Base-by-base conservation (phyloP, 2,888 invertebrate genomes). In the Cheilosia vernalis region DNA sequence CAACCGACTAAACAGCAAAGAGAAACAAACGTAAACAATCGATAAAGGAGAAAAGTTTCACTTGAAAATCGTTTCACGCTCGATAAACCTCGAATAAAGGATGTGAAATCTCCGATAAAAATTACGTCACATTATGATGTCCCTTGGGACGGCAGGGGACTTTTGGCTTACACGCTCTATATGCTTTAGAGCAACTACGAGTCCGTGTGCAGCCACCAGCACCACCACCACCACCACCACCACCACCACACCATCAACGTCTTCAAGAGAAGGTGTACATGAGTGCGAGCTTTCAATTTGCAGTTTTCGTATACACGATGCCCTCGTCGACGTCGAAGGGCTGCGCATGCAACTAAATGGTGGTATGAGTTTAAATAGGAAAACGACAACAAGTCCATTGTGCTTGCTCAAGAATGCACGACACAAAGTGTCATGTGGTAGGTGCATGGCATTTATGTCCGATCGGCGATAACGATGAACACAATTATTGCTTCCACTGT, bases 21-120 rank as follows among this genome's bases (percentile, higher is more conserved):
- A 70, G 51, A 55, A 49, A 73, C 42, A 58, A 77, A 64, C 55
- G 58, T 42, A 47, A 1, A 30, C 33, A 49, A 58, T 49, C 63
- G 55, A 77, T 19, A 10, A 64, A 58, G 47, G 61, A 55, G 61
- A 55, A 64, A 58, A 70, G 42, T 64, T 73, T 74, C 64, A 69
- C 83, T 84, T 69, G 10, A 84, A 83, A 74, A 84, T 58, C 73
- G 80, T 84, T 84, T 84, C 64, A 76, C 80, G 80, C 80, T 84
- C 84, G 84, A 84, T 84, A 80, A 80, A 84, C 58, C 64, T 66
- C 74, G 64, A 58, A 84, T 80, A 84, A 84, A 80, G 74, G 80
- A 80, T 79, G 51, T 64, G 64, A 84, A 80, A 84, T 84, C 84
- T 80, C 58, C 70, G 70, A 84, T 80, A 84, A 66, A 74, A 74